Conservation (phyloP, 2,113 vertebrate species). For the Pampusana beccarii region DNA sequence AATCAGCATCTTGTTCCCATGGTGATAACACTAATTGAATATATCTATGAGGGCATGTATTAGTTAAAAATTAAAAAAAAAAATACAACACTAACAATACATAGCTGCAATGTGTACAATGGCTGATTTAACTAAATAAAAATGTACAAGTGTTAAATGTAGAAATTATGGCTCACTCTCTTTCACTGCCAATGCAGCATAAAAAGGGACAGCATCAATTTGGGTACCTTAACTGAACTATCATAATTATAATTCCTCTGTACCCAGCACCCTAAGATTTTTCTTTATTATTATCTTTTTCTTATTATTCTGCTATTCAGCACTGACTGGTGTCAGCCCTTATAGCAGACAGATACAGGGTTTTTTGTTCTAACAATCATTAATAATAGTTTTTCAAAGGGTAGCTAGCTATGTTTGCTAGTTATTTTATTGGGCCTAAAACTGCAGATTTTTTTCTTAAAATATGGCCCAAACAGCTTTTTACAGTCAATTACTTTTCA, state of each 20-base stretch:
- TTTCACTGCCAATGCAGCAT: background rate
- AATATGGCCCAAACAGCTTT: too few species aligned
- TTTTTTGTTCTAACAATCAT: too few species aligned
- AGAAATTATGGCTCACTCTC: background rate
- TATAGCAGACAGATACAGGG: background rate
- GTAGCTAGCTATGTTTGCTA: background rate
- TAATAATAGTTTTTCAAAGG: background rate
- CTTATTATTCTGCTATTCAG: background rate
- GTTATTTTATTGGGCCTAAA: background rate
- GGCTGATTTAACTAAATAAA: slow-evolving; percentile 95
- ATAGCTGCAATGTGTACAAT: slow-evolving; percentile 94
- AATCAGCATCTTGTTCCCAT: slow-evolving; percentile 94
- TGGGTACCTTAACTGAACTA: fast-evolving
- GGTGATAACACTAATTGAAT: slow-evolving; percentile 93
- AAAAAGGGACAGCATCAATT: fast-evolving
- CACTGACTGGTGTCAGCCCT: background rate
- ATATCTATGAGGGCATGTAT: slow-evolving; percentile 96
- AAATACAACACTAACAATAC: slow-evolving; percentile 88
- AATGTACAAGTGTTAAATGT: slow-evolving; percentile 89
- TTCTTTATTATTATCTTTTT: too few species aligned
- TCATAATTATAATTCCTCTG: fast-evolving
- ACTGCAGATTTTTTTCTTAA: background rate
- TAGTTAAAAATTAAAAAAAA: slow-evolving; percentile 84
- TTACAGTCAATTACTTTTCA: background rate
- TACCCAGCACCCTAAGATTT: too few species aligned